phyloP scores from a whole-genome alignment of 2,888 invertebrate species.

The Andrena bucephala region DNA sequence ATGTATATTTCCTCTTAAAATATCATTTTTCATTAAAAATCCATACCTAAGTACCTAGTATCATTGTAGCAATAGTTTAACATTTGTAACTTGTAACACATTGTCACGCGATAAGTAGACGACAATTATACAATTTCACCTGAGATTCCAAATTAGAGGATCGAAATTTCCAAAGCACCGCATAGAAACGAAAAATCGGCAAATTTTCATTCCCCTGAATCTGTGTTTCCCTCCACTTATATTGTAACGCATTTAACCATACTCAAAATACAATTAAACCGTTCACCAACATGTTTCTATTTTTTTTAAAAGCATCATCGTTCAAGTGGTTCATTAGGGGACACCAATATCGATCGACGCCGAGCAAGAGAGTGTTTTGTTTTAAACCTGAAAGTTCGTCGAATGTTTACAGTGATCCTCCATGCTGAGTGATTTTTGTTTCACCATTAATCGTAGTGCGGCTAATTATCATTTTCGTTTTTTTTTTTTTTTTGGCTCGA shows the following conservation, averaged over 20 bases:
- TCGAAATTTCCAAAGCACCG: neutral
- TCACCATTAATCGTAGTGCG: constrained; percentile 53
- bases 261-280: neutral
- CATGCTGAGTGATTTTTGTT: constrained; percentile 39
- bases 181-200: neutral
- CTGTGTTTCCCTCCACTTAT: neutral
- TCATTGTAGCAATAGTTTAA: neutral
- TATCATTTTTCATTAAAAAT: too few relatives aligned
- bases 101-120: too few relatives aligned
- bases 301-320: constrained; percentile 4
- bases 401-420: constrained; percentile 29
- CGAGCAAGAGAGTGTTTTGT: constrained; percentile 44
- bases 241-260: neutral
- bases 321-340: constrained; percentile 22
- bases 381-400: constrained; percentile 48
- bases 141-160: neutral
- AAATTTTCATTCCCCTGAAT: neutral
- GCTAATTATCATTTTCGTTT: constrained; percentile 78
- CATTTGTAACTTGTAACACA: too few relatives aligned
- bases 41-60: neutral
- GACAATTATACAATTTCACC: too few relatives aligned
- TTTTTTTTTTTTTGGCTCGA: constrained; percentile 74
- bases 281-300: neutral
- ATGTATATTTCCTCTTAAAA: too few relatives aligned
- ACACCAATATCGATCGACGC: constrained; percentile 78